Percentiles rank a stretch among this genome's conserved stretches.
Evolutionary conservation across 2,888 invertebrate genomes (phyloP).

Genomic region (Archips crataeganus): DNA sequence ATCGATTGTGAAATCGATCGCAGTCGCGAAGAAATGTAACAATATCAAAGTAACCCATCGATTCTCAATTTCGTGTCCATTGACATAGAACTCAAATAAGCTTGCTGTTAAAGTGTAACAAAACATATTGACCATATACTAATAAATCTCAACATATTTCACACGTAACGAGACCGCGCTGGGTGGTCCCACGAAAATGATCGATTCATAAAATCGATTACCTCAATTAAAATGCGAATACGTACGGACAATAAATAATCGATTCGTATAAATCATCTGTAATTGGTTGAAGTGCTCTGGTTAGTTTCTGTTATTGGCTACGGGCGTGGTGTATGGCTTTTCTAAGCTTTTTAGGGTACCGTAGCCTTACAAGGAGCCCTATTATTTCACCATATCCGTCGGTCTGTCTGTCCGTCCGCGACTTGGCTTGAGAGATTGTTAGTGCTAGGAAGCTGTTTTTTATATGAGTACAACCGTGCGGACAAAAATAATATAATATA

Average conservation of each 20-base stretch:
- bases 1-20: not conserved
- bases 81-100: constrained; percentile 3
- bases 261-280: constrained; percentile 59
- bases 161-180: constrained; percentile 43
- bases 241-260: constrained; percentile 62
- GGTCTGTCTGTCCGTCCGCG: too few species aligned
- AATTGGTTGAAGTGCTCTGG: constrained; percentile 54
- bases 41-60: not conserved
- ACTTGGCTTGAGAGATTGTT: too few species aligned
- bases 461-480: too few species aligned
- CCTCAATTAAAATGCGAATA: constrained; percentile 61
- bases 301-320: constrained; percentile 42
- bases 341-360: constrained; percentile 27
- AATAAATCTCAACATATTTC: constrained; percentile 43
- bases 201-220: constrained; percentile 57
- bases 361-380: too few species aligned
- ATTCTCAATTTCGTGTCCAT: not conserved
- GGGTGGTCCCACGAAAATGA: constrained; percentile 49
- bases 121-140: constrained; percentile 31
- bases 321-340: constrained; percentile 18
- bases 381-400: too few species aligned
- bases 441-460: too few species aligned
- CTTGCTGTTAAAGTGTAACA: constrained; percentile 31
- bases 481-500: too few species aligned
- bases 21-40: not conserved